Conservation (phyloP, 1,140 invertebrate species). For the Macrobrachium nipponense region DNA sequence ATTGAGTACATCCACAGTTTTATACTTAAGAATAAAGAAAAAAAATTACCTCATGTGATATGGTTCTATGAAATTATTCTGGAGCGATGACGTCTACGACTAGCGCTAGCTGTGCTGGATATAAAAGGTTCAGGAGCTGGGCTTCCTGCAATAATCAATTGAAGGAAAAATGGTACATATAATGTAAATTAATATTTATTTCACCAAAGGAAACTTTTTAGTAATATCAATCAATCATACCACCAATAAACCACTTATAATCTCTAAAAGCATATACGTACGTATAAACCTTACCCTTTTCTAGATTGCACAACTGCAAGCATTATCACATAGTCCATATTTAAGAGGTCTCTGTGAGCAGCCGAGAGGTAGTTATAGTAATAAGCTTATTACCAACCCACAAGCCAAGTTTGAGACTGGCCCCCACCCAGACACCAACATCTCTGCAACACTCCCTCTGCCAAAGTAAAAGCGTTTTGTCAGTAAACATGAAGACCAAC, state of each 20-base stretch:
- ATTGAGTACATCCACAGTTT: too few relatives aligned
- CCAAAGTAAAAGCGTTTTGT: background rate
- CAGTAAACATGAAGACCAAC: too few relatives aligned
- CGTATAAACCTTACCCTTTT: conserved; percentile 42
- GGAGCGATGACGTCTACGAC: conserved; percentile 62
- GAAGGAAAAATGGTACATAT: background rate
- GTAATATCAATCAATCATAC: background rate
- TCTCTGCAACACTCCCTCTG: conserved; percentile 82
- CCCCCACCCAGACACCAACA: conserved; percentile 85
- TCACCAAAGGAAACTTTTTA: background rate
- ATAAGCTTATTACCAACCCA: conserved; percentile 92
- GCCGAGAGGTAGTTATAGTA: conserved; percentile 93
- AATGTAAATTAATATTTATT: background rate
- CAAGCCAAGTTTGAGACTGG: conserved; percentile 88
- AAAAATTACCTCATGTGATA: conserved; percentile 48
- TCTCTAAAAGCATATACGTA: background rate
- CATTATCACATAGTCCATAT: conserved; percentile 90
- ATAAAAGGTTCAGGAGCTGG: background rate
- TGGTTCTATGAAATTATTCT: conserved; percentile 54
- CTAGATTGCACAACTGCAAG: conserved; percentile 71
- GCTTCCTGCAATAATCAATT: conserved; percentile 21
- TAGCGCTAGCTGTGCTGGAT: background rate
- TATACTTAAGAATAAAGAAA: too few relatives aligned
- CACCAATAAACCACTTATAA: background rate
- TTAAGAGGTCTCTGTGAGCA: conserved; percentile 85